A percentile compares a stretch with the other conserved stretches of the same genome.
phyloP scores from a whole-genome alignment of 2,888 invertebrate genomes.

The Aricia artaxerxes region DNA sequence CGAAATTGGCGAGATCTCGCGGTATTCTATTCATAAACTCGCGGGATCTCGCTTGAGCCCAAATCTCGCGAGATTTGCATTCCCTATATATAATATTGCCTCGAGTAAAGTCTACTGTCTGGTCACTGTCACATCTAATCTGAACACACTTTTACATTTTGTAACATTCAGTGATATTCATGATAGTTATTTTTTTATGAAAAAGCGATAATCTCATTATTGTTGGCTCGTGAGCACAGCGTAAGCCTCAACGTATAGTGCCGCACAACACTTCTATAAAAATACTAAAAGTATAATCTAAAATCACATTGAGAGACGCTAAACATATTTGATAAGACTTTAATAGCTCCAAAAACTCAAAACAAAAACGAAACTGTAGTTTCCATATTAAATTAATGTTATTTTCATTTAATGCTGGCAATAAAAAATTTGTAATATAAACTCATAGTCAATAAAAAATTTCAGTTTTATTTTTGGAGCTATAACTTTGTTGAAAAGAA shows the following conservation, averaged over 20 bases:
- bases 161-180: background rate
- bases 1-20: too few relatives aligned
- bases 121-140: background rate
- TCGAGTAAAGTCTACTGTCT: background rate
- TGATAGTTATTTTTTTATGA: background rate
- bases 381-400: background rate
- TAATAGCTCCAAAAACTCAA: background rate
- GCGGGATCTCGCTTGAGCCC: too few relatives aligned
- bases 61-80: too few relatives aligned
- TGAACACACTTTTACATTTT: background rate
- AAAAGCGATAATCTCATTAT: background rate
- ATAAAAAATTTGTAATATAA: background rate
- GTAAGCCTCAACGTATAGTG: conserved; percentile 16
- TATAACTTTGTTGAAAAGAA: background rate
- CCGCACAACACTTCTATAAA: conserved; percentile 18
- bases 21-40: too few relatives aligned
- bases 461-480: background rate
- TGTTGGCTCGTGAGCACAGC: background rate
- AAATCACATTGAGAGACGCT: background rate
- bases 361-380: background rate
- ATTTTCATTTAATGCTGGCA: background rate
- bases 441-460: too few relatives aligned
- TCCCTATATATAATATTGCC: too few relatives aligned
- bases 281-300: conserved; percentile 7
- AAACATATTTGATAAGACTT: background rate